Evolutionary conservation across 1,140 invertebrate genomes (phyloP), one percentile per base, ranked within the genome.

Genomic region (Platorchestia sp.): DNA sequence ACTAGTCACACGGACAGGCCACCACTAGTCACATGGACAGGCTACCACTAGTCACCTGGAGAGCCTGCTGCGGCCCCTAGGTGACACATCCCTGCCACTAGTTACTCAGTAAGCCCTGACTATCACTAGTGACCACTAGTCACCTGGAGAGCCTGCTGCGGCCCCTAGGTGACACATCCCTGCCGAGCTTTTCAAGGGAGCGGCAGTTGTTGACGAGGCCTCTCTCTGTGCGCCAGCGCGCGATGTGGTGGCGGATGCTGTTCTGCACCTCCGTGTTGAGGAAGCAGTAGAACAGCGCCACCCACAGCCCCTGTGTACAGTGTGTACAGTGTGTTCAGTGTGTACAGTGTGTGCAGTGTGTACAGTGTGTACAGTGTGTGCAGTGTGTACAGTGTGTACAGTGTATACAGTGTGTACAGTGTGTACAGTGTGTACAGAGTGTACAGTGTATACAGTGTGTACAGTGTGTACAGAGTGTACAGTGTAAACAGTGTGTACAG

Each of bases 231-330:
- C 98, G 98, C 98, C 98, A 99, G 95, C 98, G 97, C 96, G 98
- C 98, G 95, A 98, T 98, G 97, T 98, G 98, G 97, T 99, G 98
- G 95, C 98, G 97, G 95, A 99, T 97, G 0, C 98, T 98, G 96
- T 98, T 98, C 95, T 98, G 98, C 0, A 99, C 99, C 97, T 99
- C 99, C 0, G 98, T 98, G 97, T 99, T 99, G 96, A 99, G 97
- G 97, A 99, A 99, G 97, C 99, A 99, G 97, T 99, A 99, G 97
- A 99, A 98, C 44, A 99, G 97, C 45, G 98, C 98, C 95, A 99
- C 98, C 45, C 98, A 98, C 97, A 99, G 98, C 96, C 98, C 98
- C 98, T 99, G 97, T 47, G 96, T 90, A 89, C 0, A 95, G 97
- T 47, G 96, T 90, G 45, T 0, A 95, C 22, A 91, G 27, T 14